Conservation (phyloP, 2,797 vertebrate genomes). For the Sebastes nivosus region DNA sequence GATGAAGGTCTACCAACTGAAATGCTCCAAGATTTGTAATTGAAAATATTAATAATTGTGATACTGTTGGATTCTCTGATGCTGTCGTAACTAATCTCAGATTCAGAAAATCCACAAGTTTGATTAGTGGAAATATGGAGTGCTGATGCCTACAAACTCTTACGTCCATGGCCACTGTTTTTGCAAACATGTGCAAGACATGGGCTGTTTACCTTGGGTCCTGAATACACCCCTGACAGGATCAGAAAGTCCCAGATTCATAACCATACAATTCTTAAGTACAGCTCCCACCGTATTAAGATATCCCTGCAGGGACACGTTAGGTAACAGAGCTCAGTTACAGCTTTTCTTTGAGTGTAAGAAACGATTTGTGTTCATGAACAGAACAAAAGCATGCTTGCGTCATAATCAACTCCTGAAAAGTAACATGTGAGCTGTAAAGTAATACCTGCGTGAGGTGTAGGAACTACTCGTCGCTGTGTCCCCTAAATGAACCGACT, state of each 20-base stretch:
- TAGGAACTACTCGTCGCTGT: not conserved
- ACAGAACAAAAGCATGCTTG: slow-evolving; percentile 16
- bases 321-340: slow-evolving; percentile 35
- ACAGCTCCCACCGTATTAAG: slow-evolving; percentile 7
- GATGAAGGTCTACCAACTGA: not conserved
- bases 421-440: slow-evolving; percentile 34
- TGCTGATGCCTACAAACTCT: not conserved
- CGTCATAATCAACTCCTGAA: slow-evolving; percentile 25
- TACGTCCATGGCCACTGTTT: not conserved
- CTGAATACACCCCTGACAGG: not conserved
- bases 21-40: not conserved
- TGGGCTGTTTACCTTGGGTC: not conserved
- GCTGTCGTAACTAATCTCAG: not conserved
- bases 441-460: slow-evolving; percentile 15
- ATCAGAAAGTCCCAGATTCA: slow-evolving; percentile 5
- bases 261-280: not conserved
- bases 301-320: slow-evolving; percentile 37
- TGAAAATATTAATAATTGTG: not conserved
- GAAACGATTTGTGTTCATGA: slow-evolving; percentile 12
- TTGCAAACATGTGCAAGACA: not conserved
- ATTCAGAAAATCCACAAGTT: not conserved
- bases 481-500: slow-evolving; percentile 1
- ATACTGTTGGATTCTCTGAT: not conserved
- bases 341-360: slow-evolving; percentile 32
- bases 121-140: not conserved